These are phyloP conservation scores for Morone chrysops DNA, from an alignment of 2,113 vertebrate genomes.

Conservation along the genomic window DNA sequence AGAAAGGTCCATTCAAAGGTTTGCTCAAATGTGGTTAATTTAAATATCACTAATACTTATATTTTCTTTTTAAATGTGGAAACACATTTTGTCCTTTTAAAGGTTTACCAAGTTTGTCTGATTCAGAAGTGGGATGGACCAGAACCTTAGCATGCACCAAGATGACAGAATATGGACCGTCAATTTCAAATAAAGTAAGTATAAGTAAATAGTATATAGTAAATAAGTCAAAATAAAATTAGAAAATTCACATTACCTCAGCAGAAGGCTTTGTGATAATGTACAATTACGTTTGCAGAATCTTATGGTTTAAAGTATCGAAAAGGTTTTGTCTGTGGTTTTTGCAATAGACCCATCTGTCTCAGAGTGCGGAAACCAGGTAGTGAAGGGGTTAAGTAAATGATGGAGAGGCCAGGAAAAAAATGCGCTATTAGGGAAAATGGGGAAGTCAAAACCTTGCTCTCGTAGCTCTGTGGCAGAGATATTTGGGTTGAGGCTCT, in stretches of 20 bases:
- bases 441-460: conserved; percentile 62
- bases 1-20: neutral
- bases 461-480: conserved; percentile 69
- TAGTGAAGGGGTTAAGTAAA: conserved; percentile 66
- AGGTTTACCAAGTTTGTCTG: neutral
- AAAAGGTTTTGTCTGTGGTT: conserved; percentile 26
- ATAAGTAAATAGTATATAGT: too few relatives aligned
- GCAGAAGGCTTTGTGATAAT: neutral
- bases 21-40: neutral
- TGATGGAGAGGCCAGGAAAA: conserved; percentile 65
- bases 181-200: too few relatives aligned
- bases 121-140: neutral
- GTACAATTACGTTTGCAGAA: neutral
- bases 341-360: conserved; percentile 29
- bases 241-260: neutral
- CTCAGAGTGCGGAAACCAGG: conserved; percentile 18
- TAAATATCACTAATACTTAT: neutral
- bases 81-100: neutral
- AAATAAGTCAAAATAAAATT: neutral
- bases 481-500: conserved; percentile 71
- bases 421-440: conserved; percentile 69
- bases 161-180: neutral
- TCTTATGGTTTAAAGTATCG: neutral
- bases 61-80: neutral
- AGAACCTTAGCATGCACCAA: neutral